Evolutionary conservation across 2,888 invertebrate genomes (phyloP), one percentile per base, ranked within the genome.

Genomic region (Coenonympha arcania): DNA sequence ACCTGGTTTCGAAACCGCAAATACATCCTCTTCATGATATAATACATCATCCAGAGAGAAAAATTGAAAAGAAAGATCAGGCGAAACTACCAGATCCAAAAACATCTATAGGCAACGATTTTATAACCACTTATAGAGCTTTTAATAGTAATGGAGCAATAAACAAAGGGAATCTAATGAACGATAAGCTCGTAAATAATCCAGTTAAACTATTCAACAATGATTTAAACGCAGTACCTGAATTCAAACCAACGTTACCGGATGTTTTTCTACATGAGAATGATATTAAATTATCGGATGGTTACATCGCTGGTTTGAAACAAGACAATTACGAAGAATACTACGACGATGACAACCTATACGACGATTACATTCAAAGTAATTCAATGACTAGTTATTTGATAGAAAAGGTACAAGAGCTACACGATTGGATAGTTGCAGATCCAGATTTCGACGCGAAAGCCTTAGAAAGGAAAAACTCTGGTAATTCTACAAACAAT

Each of bases 391-490:
- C 84, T 0, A 79, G 72, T 46, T 88, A 87, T 45, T 58, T 88
- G 0, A 85, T 88, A 41, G 87, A 87, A 50, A 84, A 88, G 46
- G 76, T 88, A 0, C 87, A 87, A 50, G 88, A 88, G 2, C 54
- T 88, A 0, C 84, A 88, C 50, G 85, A 87, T 49, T 88, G 88
- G 88, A 75, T 88, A 0, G 73, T 73, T 0, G 62, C 73, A 0
- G 86, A 87, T 45, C 71, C 79, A 0, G 85, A 86, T 50, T 71
- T 82, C 13, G 71, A 74, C 2, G 59, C 55, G 0, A 66, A 63
- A 0, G 68, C 68, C 1, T 30, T 48, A 0, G 69, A 69, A 0
- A 67, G 65, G 50, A 65, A 59, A 0, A 67, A 64, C 0, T 60
- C 59, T 3, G 9, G 8, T 1, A 39, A 24, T 2, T 15, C 39